A percentile compares a stretch with the other conserved stretches of the same genome.
phyloP scores from a whole-genome alignment of 64 coral and sea anemone species.

The Actinia tenebrosa region DNA sequence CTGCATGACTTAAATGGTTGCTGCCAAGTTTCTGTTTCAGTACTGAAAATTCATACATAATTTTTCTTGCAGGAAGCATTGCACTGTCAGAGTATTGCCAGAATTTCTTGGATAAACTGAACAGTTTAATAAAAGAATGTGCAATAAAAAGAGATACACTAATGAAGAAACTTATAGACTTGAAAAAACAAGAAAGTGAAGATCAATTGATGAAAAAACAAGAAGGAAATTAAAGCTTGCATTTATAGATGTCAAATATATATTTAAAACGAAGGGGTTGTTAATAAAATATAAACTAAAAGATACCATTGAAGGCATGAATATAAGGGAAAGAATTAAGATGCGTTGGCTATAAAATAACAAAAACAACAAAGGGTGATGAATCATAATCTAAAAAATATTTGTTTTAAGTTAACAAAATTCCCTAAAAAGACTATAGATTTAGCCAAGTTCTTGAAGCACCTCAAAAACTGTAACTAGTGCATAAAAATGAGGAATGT shows the following conservation, averaged over 20 bases:
- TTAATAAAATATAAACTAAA: not conserved
- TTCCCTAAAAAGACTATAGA: no score
- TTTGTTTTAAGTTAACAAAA: not conserved
- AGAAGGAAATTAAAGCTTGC: not conserved
- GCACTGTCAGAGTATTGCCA: constrained; percentile 39
- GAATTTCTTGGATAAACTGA: constrained; percentile 28
- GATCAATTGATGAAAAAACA: not conserved
- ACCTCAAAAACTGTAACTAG: no score
- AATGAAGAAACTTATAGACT: constrained; percentile 36
- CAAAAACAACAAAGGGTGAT: not conserved
- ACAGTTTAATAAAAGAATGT: constrained; percentile 30
- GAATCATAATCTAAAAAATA: not conserved
- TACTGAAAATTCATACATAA: not conserved
- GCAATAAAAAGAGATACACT: constrained; percentile 30
- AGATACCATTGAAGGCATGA: not conserved
- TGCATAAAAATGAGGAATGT: not conserved
- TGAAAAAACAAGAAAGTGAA: constrained; percentile 15
- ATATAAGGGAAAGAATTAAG: not conserved
- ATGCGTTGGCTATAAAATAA: not conserved
- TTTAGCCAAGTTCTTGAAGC: no score
- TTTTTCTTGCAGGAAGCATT: constrained; percentile 7
- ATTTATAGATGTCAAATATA: not conserved
- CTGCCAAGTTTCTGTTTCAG: not conserved
- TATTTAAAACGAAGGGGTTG: not conserved
- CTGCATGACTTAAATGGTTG: no score